Evolutionary conservation across 2,888 invertebrate genomes (phyloP), one percentile per base, ranked within the genome.

Genomic region (Epistrophella euchroma): DNA sequence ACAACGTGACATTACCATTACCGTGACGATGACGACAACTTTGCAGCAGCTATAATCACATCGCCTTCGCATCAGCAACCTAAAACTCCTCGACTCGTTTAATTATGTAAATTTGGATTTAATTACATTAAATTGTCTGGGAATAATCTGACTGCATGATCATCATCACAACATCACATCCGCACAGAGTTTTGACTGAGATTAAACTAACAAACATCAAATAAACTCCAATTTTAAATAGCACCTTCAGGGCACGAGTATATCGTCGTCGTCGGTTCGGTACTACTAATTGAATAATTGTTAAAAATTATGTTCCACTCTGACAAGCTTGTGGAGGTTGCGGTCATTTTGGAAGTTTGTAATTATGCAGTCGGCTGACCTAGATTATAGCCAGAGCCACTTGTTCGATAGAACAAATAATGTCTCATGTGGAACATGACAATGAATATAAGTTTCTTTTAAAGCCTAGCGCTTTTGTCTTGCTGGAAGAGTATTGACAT

Each of bases 61-160:
- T 62, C 52, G 40, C 19, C 64, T 66, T 60, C 45, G 45, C 72
- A 68, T 45, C 71, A 32, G 32, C 32, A 55, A 22, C 50, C 70
- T 52, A 62, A 66, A 71, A 60, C 60, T 60, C 40, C 52, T 71
- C 71, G 56, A 45, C 82, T 32, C 72, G 58, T 85, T 85, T 85
- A 85, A 75, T 86, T 86, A 86, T 86, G 86, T 82, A 78, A 86
- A 82, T 82, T 82, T 52, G 77, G 82, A 78, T 86, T 86, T 86
- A 86, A 86, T 86, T 86, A 86, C 86, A 78, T 66, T 77, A 75
- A 75, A 78, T 72, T 82, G 82, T 86, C 86, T 86, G 86, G 81
- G 76, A 81, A 77, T 28, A 73, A 75, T 66, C 4, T 43, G 68
- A 70, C 64, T 68, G 35, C 35, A 68, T 58, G 25, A 52, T 40